phyloP scores from a whole-genome alignment of 2,888 invertebrate genomes.

The Drosophila macrothrix region DNA sequence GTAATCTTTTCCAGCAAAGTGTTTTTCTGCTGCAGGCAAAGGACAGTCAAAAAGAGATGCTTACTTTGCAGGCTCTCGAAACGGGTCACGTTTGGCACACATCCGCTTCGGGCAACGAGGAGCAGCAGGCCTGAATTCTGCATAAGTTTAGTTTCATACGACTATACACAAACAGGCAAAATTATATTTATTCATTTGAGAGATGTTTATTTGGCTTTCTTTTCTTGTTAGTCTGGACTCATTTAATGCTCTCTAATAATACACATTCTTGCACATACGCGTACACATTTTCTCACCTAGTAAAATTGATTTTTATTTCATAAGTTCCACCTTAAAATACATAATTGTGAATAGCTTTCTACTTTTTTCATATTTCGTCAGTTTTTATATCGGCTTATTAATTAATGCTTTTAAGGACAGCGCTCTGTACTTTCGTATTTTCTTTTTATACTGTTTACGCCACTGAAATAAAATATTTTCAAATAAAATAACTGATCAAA shows the following conservation, averaged over 20 bases:
- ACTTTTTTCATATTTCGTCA: background rate
- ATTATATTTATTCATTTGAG: constrained; percentile 1
- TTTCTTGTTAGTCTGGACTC: constrained; percentile 18
- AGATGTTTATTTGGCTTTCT: constrained; percentile 19
- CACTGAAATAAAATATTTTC: constrained; percentile 11
- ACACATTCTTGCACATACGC: constrained; percentile 18
- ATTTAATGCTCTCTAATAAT: constrained; percentile 20
- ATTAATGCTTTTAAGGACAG: constrained; percentile 1
- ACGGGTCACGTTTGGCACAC: constrained; percentile 76
- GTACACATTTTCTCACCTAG: constrained; percentile 43
- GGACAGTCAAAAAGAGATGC: constrained; percentile 87
- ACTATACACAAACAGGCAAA: constrained; percentile 9
- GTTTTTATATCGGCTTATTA: constrained; percentile 2
- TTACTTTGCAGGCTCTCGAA: constrained; percentile 84
- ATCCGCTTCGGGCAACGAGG: constrained; percentile 50
- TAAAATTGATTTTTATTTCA: constrained; percentile 28
- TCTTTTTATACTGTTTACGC: constrained; percentile 36
- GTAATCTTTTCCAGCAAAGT: constrained; percentile 88
- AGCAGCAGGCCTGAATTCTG: constrained; percentile 59
- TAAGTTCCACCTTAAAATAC: constrained; percentile 9
- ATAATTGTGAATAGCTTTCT: background rate
- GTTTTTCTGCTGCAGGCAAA: constrained; percentile 93
- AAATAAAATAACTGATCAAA: constrained; percentile 24
- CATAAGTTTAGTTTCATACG: constrained; percentile 16
- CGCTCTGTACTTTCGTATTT: constrained; percentile 49